These are phyloP conservation scores for Oscheius onirici DNA, from an alignment of 2,888 invertebrate genomes.

Conservation along the genomic window DNA sequence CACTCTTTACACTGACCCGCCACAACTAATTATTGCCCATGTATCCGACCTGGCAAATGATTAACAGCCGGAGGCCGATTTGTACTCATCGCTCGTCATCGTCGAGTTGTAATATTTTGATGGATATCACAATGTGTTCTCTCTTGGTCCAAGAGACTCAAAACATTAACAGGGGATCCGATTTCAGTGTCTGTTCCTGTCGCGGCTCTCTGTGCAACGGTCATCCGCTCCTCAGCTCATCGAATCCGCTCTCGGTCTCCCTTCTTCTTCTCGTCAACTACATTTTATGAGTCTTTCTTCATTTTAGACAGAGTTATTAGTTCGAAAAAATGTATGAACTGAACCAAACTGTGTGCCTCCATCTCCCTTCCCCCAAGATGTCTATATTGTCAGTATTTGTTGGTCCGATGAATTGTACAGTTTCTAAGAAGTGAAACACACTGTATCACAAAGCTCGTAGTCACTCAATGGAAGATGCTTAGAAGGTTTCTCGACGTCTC, in stretches of 20 bases:
- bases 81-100: conserved; percentile 26
- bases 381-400: too few species aligned
- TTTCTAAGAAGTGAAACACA: too few species aligned
- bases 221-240: conserved; percentile 28
- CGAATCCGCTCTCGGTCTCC: not conserved
- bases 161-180: not conserved
- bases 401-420: too few species aligned
- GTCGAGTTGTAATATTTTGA: conserved; percentile 32
- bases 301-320: too few species aligned
- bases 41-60: conserved; percentile 10
- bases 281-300: conserved; percentile 2
- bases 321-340: too few species aligned
- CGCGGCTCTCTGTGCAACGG: conserved; percentile 61
- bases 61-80: conserved; percentile 19
- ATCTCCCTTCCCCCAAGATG: too few species aligned
- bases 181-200: conserved; percentile 63
- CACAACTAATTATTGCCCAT: not conserved
- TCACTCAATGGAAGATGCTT: too few species aligned
- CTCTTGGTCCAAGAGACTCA: not conserved
- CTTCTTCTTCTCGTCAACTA: not conserved
- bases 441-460: too few species aligned
- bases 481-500: too few species aligned
- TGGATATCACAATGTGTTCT: conserved; percentile 22
- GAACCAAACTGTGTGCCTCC: too few species aligned
- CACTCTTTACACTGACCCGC: too few species aligned